Conservation (phyloP, 2,797 vertebrate genomes). For the Cossypha caffra region DNA sequence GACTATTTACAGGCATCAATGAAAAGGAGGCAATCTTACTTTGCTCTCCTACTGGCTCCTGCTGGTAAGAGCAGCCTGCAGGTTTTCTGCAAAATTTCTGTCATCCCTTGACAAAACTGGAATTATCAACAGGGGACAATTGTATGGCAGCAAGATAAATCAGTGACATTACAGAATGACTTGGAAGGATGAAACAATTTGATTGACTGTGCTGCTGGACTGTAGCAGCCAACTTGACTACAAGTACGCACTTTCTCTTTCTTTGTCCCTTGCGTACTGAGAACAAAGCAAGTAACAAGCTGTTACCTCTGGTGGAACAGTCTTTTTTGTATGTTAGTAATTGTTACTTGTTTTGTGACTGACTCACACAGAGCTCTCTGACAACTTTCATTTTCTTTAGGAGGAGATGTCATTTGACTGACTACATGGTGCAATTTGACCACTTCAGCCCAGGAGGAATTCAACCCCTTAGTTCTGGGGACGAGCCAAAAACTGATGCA, state of each 20-base stretch:
- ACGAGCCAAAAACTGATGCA: neutral
- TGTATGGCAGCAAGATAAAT: neutral
- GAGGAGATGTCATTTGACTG: neutral
- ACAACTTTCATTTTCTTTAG: neutral
- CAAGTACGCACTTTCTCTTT: neutral
- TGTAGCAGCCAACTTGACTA: neutral
- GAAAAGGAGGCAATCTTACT: neutral
- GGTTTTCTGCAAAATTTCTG: slow-evolving; percentile 36
- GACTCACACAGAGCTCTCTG: neutral
- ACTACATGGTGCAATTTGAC: neutral
- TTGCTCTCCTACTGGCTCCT: neutral
- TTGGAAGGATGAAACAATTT: neutral
- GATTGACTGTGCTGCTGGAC: slow-evolving; percentile 41
- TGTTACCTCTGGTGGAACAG: neutral
- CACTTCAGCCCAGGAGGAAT: neutral
- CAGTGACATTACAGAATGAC: neutral
- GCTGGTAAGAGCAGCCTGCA: neutral
- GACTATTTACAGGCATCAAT: slow-evolving; percentile 29
- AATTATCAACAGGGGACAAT: slow-evolving; percentile 35
- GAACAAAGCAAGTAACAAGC: neutral
- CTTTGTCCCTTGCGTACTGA: neutral
- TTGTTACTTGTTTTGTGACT: neutral
- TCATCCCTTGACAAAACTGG: slow-evolving; percentile 8
- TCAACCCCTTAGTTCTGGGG: neutral
- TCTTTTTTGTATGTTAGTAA: neutral